Conservation (phyloP, 2,113 vertebrate species). For the Hassar affinis region DNA sequence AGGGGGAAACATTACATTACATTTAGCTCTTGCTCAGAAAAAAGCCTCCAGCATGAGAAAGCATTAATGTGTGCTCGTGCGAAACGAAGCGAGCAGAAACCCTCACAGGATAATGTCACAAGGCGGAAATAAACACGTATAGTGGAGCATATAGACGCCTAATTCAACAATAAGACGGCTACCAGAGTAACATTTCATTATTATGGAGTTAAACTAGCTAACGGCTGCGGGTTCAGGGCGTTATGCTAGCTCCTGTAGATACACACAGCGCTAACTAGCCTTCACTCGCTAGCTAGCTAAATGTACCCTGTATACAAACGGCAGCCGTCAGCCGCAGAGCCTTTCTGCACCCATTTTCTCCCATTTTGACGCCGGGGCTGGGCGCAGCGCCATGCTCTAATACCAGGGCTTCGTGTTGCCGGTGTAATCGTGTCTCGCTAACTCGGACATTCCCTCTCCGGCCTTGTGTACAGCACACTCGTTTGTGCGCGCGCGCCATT, state of each 20-base stretch:
- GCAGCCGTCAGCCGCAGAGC: background rate
- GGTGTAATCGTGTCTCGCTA: too few species aligned
- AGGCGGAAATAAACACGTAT: too few species aligned
- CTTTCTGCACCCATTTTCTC: too few species aligned
- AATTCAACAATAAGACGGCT: background rate
- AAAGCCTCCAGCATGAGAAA: background rate
- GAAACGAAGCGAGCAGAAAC: background rate
- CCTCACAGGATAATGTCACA: too few species aligned
- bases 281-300: background rate
- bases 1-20: background rate
- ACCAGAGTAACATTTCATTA: too few species aligned
- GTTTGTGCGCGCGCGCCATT: constrained; percentile 42
- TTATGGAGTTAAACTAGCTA: background rate
- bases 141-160: too few species aligned
- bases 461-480: constrained; percentile 1
- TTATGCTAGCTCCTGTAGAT: too few species aligned
- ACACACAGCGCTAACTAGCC: background rate
- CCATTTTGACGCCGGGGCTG: too few species aligned
- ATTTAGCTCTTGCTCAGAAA: background rate
- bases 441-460: background rate
- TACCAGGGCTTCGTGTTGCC: too few species aligned
- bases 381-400: too few species aligned
- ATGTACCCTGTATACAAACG: background rate
- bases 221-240: background rate
- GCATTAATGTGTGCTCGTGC: background rate